A percentile compares a stretch with the other conserved stretches of the same genome.
These are phyloP conservation scores for Carposina sasakii DNA, from an alignment of 1,140 invertebrate species.

Conservation along the genomic window DNA sequence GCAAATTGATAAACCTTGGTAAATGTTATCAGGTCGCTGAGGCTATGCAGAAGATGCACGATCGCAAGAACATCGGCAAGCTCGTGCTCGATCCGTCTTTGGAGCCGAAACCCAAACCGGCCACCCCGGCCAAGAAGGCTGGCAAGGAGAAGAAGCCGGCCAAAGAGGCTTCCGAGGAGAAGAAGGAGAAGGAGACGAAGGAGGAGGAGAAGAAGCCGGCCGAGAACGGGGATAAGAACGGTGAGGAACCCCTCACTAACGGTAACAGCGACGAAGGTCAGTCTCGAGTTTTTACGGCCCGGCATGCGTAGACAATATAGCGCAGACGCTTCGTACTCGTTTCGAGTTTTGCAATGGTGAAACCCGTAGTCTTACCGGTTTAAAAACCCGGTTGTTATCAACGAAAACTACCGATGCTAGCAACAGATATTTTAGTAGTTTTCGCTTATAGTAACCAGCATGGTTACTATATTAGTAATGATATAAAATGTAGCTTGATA, in stretches of 20 bases:
- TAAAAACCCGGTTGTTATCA: too few relatives aligned
- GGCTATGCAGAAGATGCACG: conserved; percentile 94
- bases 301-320: conserved; percentile 60
- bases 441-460: too few relatives aligned
- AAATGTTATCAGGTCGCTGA: conserved; percentile 77
- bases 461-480: too few relatives aligned
- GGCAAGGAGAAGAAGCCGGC: conserved; percentile 79
- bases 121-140: conserved; percentile 80
- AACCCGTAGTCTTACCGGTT: too few relatives aligned
- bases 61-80: conserved; percentile 93
- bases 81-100: conserved; percentile 86
- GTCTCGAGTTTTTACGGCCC: conserved; percentile 57
- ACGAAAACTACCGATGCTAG: too few relatives aligned
- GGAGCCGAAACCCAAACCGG: conserved; percentile 84
- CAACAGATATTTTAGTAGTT: too few relatives aligned
- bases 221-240: conserved; percentile 67
- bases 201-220: conserved; percentile 76
- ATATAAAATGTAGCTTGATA: too few relatives aligned
- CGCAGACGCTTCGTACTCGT: conserved; percentile 45
- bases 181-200: conserved; percentile 78
- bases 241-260: conserved; percentile 68
- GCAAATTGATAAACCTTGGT: neutral
- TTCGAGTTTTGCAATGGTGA: too few relatives aligned
- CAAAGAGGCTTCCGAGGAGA: conserved; percentile 78
- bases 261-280: conserved; percentile 72